Conservation (phyloP, 2,113 vertebrate species). For the Centrocercus urophasianus region DNA sequence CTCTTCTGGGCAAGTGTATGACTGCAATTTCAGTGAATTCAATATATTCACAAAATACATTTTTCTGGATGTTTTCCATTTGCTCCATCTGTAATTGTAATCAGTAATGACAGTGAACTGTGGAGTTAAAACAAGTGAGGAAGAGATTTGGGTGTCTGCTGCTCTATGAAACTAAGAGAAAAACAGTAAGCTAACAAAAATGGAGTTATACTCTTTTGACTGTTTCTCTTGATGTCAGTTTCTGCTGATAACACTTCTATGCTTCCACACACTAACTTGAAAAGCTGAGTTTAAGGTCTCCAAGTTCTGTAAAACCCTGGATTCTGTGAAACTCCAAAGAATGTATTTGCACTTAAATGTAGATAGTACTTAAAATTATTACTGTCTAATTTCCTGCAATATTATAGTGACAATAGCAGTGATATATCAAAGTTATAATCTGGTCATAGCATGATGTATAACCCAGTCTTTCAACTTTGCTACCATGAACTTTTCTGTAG, state of each 20-base stretch:
- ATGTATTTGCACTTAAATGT: slow-evolving; percentile 10
- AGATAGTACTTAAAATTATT: not conserved
- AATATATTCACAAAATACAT: not conserved
- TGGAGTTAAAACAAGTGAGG: not conserved
- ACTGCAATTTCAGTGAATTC: not conserved
- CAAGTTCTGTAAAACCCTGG: not conserved
- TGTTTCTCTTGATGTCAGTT: not conserved
- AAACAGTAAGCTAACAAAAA: not conserved
- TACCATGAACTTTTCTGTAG: slow-evolving; percentile 66
- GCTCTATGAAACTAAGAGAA: not conserved
- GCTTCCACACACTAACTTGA: not conserved
- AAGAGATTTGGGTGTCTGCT: not conserved
- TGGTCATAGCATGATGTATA: slow-evolving; percentile 42
- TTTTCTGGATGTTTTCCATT: not conserved
- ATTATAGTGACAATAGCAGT: slow-evolving; percentile 47
- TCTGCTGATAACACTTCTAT: not conserved
- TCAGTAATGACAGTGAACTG: not conserved
- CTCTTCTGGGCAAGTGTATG: not conserved
- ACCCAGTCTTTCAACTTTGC: slow-evolving; percentile 46
- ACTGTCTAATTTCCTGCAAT: slow-evolving; percentile 20
- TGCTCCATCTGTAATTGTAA: not conserved
- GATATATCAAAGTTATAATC: slow-evolving; percentile 56
- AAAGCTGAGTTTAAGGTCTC: not conserved
- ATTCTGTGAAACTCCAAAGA: not conserved
- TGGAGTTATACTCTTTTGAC: not conserved